Evolutionary conservation across 2,797 vertebrate species (phyloP), one percentile per base, ranked within the genome.

Genomic region (Miichthys miiuy): DNA sequence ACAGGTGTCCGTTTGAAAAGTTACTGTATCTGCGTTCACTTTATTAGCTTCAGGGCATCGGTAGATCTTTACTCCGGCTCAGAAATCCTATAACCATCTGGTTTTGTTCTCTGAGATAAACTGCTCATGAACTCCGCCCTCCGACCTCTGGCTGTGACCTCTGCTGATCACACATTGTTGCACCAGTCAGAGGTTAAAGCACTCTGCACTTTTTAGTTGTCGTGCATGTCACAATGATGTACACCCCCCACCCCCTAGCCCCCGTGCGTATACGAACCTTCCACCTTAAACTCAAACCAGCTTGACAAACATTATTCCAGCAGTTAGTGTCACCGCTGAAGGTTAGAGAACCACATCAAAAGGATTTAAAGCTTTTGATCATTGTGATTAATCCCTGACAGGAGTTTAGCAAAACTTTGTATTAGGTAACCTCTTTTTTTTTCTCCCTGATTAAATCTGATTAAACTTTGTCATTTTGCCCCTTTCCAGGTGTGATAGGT

Each of bases 401-500:
- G 52, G 21, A 58, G 52, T 34, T 70, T 5, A 18, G 21, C 8
- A 34, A 46, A 46, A 41, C 27, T 38, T 30, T 20, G 2, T 23
- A 11, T 68, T n/a, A 13, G 4, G 10, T 42, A 12, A 44, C 13
- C 34, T 38, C 34, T 38, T 38, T 38, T 8, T 38, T 9, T 8
- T 6, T 30, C 30, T 8, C 30, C 13, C 30, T 6, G 30, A 13
- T 16, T 20, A 18, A 67, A 65, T 5, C 3, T 17, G 42, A 58
- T 44, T 58, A 17, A n/a, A 46, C 25, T 16, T 3, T 7, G 7
- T 55, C 1, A 25, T 65, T 63, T 65, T 66, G 47, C n/a, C 79
- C 79, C 30, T 14, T 42, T 75, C 27, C 80, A 96, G 98, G 97
- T 83, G 95, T 98, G 87, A 97, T 99, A n/a, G 98, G 98, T 80